These are phyloP conservation scores for Crypturellus tataupa DNA, from an alignment of 2,797 vertebrate species.

Conservation along the genomic window DNA sequence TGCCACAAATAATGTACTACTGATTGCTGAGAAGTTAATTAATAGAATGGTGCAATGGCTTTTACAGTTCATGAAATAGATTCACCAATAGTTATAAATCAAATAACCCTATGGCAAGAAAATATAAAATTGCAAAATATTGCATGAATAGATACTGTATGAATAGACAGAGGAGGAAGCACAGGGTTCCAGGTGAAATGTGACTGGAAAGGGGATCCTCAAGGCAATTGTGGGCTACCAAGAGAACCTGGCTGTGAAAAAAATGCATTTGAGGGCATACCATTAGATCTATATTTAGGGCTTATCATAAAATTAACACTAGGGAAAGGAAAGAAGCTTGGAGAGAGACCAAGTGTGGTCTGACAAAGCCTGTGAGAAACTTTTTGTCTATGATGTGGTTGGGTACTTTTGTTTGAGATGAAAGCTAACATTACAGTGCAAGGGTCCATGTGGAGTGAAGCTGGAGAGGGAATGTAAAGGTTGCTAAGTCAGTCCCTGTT, in stretches of 20 bases:
- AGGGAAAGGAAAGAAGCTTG: background rate
- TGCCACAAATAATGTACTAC: background rate
- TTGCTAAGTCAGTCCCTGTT: background rate
- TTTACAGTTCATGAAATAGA: slow-evolving; percentile 17
- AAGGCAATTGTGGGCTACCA: background rate
- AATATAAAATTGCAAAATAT: background rate
- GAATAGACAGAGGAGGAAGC: background rate
- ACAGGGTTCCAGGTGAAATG: background rate
- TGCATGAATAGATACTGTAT: background rate
- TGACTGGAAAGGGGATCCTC: background rate
- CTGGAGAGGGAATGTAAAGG: background rate
- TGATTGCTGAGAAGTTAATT: slow-evolving; percentile 43
- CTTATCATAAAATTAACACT: background rate
- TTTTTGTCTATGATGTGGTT: background rate
- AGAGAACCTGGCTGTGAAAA: background rate
- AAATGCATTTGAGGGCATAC: background rate
- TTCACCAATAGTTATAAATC: background rate
- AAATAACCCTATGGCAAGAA: slow-evolving; percentile 2
- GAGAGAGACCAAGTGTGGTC: background rate
- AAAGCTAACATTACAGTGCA: background rate
- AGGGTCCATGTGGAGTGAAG: background rate
- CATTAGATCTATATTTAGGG: no score
- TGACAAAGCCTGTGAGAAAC: background rate
- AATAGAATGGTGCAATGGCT: background rate
- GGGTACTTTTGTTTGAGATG: no score